Base-by-base conservation (phyloP, 2,113 vertebrate species). In the Numida meleagris region DNA sequence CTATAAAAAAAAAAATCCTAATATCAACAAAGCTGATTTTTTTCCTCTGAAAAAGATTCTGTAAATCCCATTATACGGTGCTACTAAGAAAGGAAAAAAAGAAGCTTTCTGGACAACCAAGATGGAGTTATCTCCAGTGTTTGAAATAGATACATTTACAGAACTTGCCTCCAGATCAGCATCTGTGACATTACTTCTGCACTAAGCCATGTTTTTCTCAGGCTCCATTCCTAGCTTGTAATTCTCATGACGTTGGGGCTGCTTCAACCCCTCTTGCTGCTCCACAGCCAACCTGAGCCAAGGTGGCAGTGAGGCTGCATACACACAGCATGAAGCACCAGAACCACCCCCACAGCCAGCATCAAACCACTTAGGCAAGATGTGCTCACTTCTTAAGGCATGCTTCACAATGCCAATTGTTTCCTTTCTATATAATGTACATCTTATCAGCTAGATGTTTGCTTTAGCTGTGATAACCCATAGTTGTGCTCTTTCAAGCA, bases 391-490 rank as follows among this genome's bases (percentile, higher is more conserved):
- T 77, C 21, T 27, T 34, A 57, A 55, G 71, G 38, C 51, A 55
- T 27, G 25, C 11, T 51, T 51, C 46, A 9, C 46, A 19, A 29
- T 34, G 51, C 55, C 12, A 14, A 34, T 12, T 12, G 27, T 66
- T 23, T 57, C 4, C 8, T 16, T 23, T 14, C 12, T 34, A 31
- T 2, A 21, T 19, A 6, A 1, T 65, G 65, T 8, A 9, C 1
- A 23, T 63, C 23, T 91, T 53, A 50, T 0, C 7, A 2, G 4
- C 45, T 25, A 33, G 3, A 8, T 2, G 14, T 19, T 48, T 89
- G 27, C 14, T 23, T 55, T 10, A 61, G 9, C 7, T 29, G 27
- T 0, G 0, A 42, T 31, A 82, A 55, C 16, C 36, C 0, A 0
- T 53, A 33, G 14, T 10, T 68, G 14, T 57, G 21, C 40, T 63